Base-by-base conservation (phyloP, 2,797 vertebrate genomes). In the Alectoris magna region DNA sequence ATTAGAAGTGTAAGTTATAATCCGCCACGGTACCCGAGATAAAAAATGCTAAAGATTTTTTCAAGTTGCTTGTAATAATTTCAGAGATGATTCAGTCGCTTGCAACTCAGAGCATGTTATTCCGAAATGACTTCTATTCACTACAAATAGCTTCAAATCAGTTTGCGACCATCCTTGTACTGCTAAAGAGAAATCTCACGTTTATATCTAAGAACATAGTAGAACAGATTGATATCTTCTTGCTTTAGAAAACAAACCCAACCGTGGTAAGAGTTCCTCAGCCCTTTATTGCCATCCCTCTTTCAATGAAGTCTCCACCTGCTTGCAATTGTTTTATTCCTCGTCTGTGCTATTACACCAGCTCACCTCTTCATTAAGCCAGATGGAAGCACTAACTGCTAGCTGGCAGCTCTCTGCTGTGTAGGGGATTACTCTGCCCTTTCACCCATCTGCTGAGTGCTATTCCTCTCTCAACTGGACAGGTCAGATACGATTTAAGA, bases 341-440 rank as follows among this genome's bases (percentile, higher is more conserved):
- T 55, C 5, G 2, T 12, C 70, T 58, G 60, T 12, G 41, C 27
- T 14, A 8, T 43, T 23, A 34, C 0, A 7, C 24, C 34, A 49
- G 43, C 22, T 83, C 66, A 34, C 6, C 60, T 38, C 38, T 26
- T 43, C 48, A 12, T n/a, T 23, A 21, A 12, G 19, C 6, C 39
- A 2, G 17, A 24, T 0, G 24, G 44, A 68, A 26, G 7, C 12
- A 1, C 31, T 11, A 59, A 8, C 29, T 39, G 39, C 14, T 2
- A 5, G 18, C 21, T 18, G 31, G 36, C 55, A 59, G 80, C 23
- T 36, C 13, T 8, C 2, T 0, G 18, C 71, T 17, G 14, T 7
- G 49, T 6, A 44, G 43, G 22, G 46, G 14, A 39, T 19, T 49
- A 4, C 26, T n/a, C 31, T 2, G 34, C 16, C 43, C 63, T 66